A percentile compares a stretch with the other conserved stretches of the same genome.
Conservation (phyloP, 2,888 invertebrate genomes). For the Apeira syringaria region DNA sequence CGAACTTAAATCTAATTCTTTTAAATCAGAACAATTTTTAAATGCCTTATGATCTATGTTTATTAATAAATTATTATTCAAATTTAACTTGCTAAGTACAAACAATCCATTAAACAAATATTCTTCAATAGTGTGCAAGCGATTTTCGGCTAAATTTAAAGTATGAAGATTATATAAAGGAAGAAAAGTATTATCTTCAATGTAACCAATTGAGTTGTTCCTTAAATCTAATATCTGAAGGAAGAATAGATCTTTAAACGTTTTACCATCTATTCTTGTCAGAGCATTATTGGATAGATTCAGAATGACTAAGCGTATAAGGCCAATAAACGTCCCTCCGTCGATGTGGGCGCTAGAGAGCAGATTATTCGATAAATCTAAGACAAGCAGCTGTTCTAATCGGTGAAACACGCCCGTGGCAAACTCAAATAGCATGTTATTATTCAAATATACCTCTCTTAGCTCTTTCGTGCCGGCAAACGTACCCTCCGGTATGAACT, state of each 20-base stretch:
- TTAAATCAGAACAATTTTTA: slow-evolving; percentile 93
- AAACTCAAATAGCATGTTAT: slow-evolving; percentile 93
- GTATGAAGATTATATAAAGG: slow-evolving; percentile 95
- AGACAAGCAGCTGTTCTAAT: slow-evolving; percentile 92
- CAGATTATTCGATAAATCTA: slow-evolving; percentile 94
- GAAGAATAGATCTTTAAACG: slow-evolving; percentile 94
- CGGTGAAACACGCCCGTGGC: slow-evolving; percentile 93
- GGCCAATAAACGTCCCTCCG: slow-evolving; percentile 92
- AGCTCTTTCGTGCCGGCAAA: slow-evolving; percentile 92
- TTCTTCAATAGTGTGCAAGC: slow-evolving; percentile 91
- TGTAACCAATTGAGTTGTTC: slow-evolving; percentile 93
- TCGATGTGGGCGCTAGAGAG: slow-evolving; percentile 93
- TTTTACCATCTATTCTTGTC: slow-evolving; percentile 91
- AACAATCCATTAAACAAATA: slow-evolving; percentile 92
- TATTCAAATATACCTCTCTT: slow-evolving; percentile 92
- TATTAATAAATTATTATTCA: slow-evolving; percentile 92
- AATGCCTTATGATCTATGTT: slow-evolving; percentile 91
- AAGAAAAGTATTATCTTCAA: slow-evolving; percentile 94
- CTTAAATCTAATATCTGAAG: slow-evolving; percentile 93
- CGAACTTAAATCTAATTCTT: slow-evolving; percentile 94
- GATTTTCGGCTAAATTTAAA: slow-evolving; percentile 94
- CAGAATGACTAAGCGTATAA: slow-evolving; percentile 93
- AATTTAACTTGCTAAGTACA: slow-evolving; percentile 91
- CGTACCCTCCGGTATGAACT: slow-evolving; percentile 90
- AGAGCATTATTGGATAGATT: slow-evolving; percentile 94